phyloP scores from a whole-genome alignment of 2,888 invertebrate genomes.

The Malacosoma neustria region DNA sequence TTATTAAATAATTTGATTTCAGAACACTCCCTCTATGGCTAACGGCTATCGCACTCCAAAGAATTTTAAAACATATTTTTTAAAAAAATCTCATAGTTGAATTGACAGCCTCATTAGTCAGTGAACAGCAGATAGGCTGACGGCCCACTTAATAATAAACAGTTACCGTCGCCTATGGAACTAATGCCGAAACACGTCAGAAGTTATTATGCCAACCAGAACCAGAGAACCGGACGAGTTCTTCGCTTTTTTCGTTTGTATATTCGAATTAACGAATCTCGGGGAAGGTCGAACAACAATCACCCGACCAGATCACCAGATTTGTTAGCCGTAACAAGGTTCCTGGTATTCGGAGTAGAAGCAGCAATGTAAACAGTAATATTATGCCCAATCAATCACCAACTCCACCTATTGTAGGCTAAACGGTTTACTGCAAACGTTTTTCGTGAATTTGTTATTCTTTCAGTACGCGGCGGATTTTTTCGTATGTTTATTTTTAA shows the following conservation, averaged over 20 bases:
- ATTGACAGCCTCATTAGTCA: not conserved
- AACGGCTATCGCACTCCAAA: no score
- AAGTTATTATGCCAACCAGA: no score
- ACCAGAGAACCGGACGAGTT: not conserved
- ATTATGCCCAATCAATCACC: not conserved
- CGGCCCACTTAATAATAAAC: no score
- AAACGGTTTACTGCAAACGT: not conserved
- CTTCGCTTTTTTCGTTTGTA: not conserved
- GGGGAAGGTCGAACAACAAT: no score
- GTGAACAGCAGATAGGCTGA: no score
- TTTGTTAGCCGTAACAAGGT: not conserved
- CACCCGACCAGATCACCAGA: no score
- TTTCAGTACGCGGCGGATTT: constrained; percentile 15
- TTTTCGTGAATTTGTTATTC: not conserved
- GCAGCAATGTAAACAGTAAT: not conserved
- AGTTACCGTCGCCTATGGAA: no score
- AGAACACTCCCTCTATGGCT: no score
- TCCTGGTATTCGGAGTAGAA: not conserved
- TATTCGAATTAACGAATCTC: not conserved
- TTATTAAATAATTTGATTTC: no score
- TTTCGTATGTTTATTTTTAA: constrained; percentile 62
- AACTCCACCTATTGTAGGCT: not conserved
- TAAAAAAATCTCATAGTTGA: no score
- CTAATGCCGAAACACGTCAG: no score
- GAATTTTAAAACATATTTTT: no score